Evolutionary conservation across 2,797 vertebrate species (phyloP), one percentile per base, ranked within the genome.

Genomic region (Crocodylus rhombifer): DNA sequence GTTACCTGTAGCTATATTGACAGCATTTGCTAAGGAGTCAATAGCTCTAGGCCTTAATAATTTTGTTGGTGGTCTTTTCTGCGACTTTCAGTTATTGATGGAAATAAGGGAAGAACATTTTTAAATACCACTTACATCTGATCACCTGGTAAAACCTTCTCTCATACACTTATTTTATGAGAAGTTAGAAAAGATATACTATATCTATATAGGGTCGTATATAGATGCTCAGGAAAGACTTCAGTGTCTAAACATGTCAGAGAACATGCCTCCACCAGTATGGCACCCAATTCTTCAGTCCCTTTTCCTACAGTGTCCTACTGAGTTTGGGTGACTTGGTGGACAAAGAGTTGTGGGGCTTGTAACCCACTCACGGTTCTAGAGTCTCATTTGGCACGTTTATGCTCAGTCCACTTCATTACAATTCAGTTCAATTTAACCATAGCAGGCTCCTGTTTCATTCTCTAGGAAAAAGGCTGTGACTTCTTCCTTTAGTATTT

Each of bases 401-500:
- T 36, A 2, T 61, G 74, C 77, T 87, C 87, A 93, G 84, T 21
- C 57, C 13, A 51, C 67, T 87, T 82, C 16, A 84, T n/a, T n/a
- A 26, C 0, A 0, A 62, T 69, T 21, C 17, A 82, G 28, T 63
- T 84, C 30, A 60, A 10, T 76, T 56, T 56, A 82, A 15, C 5
- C 2, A 5, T 84, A 74, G 78, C 30, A 36, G 62, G n/a, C 25
- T 77, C 63, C 58, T 36, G n/a, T 69, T 77, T 90, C 65, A 77
- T 94, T 69, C 1, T 0, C 2, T 9, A 4, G 9, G 30, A 62
- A 61, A 20, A 18, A 20, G 81, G 87, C 75, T 89, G 62, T 86
- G 33, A 17, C 21, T 96, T 93, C 25, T 63, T 33, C 23, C 81
- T 65, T 55, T 64, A 84, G 67, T 60, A 64, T 5, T 88, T 94